These are phyloP conservation scores for Zonotrichia leucophrys DNA, from an alignment of 2,113 vertebrate genomes.

Conservation along the genomic window DNA sequence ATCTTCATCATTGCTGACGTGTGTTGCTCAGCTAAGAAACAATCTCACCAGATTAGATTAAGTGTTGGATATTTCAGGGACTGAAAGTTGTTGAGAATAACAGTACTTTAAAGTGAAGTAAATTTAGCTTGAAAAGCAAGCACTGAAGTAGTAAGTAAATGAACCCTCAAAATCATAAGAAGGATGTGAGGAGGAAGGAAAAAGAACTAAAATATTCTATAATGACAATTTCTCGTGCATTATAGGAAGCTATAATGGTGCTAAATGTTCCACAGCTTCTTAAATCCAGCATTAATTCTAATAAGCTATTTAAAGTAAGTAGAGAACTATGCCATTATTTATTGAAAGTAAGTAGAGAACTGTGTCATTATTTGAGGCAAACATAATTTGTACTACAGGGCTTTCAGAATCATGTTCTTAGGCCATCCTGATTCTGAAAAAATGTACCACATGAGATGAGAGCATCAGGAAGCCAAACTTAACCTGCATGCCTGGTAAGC, in stretches of 20 bases:
- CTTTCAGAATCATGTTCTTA: background rate
- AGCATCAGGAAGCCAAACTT: background rate
- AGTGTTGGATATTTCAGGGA: background rate
- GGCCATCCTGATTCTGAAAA: background rate
- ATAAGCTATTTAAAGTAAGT: background rate
- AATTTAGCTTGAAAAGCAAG: background rate
- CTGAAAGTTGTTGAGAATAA: background rate
- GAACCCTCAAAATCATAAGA: background rate
- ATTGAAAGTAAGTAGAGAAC: background rate
- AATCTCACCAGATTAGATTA: background rate
- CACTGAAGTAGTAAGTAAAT: background rate
- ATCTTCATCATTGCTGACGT: background rate
- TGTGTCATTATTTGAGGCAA: background rate
- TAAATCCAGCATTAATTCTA: background rate
- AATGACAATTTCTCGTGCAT: background rate
- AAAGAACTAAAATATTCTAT: background rate
- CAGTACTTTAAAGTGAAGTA: background rate
- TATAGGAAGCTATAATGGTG: background rate
- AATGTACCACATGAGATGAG: background rate
- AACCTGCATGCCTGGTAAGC: background rate
- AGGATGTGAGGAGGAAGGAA: background rate
- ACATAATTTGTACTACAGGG: background rate
- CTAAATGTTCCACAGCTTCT: background rate
- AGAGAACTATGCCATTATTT: background rate
- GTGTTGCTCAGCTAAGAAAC: background rate